Conservation (phyloP, 1,140 invertebrate genomes). For the Bombus sylvicola region DNA sequence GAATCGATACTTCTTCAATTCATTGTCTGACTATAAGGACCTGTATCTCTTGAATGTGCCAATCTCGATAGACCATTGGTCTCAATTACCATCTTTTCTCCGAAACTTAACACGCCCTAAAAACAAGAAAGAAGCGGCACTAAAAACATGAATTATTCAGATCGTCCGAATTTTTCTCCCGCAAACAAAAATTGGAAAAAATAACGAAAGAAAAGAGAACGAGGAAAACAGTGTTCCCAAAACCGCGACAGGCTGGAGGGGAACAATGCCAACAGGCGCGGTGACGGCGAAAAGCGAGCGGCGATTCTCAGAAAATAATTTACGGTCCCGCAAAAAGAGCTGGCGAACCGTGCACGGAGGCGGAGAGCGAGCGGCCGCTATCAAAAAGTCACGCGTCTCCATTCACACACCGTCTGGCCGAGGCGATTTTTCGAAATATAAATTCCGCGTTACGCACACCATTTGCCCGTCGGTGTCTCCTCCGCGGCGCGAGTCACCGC, state of each 20-base stretch:
- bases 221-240: not conserved
- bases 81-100: not conserved
- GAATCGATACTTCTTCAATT: too few species aligned
- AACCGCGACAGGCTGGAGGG: constrained; percentile 10
- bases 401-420: constrained; percentile 31
- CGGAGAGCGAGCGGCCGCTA: not conserved
- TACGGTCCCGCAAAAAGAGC: not conserved
- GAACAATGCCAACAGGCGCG: constrained; percentile 32
- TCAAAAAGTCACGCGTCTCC: constrained; percentile 50
- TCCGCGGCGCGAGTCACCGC: constrained; percentile 45
- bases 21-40: not conserved
- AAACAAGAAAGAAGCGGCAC: not conserved
- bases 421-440: constrained; percentile 55
- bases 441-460: constrained; percentile 53
- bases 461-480: constrained; percentile 59
- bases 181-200: not conserved
- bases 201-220: not conserved
- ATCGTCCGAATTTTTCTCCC: not conserved
- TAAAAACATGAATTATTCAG: not conserved
- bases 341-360: not conserved
- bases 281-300: constrained; percentile 16
- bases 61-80: not conserved
- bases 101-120: too few species aligned
- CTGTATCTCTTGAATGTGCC: too few species aligned
- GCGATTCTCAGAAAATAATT: constrained; percentile 47